A percentile compares a stretch with the other conserved stretches of the same genome.
Conservation (phyloP, 2,797 vertebrate genomes). For the Morus bassanus region DNA sequence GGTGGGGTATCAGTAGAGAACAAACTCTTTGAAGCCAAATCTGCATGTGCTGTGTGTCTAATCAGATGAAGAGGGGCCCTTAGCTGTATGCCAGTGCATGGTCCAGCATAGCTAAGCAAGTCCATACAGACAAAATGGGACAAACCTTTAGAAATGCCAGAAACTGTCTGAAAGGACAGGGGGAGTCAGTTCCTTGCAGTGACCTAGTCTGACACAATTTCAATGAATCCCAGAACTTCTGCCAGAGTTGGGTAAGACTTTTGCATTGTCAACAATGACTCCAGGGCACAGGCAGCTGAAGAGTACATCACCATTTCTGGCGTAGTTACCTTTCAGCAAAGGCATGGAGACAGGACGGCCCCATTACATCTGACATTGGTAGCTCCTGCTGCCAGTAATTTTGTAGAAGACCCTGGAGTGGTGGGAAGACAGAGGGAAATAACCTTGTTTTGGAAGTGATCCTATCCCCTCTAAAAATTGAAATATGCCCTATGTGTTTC, state of each 20-base stretch:
- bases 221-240: not conserved
- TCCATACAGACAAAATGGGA: not conserved
- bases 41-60: not conserved
- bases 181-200: not conserved
- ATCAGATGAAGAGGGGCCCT: not conserved
- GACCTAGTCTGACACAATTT: not conserved
- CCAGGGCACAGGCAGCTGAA: not conserved
- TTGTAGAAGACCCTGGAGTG: not conserved
- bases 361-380: not conserved
- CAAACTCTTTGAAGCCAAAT: not conserved
- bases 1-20: not conserved
- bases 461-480: not conserved
- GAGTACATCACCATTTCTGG: not conserved
- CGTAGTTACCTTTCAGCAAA: not conserved
- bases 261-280: not conserved
- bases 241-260: not conserved
- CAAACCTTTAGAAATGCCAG: not conserved
- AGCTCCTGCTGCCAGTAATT: not conserved
- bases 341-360: not conserved
- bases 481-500: not conserved
- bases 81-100: rapidly evolving
- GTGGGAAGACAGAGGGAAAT: not conserved
- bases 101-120: not conserved
- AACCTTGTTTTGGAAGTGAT: not conserved
- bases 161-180: not conserved